Conservation (phyloP, 2,113 vertebrate genomes). For the Bubo blakistoni region DNA sequence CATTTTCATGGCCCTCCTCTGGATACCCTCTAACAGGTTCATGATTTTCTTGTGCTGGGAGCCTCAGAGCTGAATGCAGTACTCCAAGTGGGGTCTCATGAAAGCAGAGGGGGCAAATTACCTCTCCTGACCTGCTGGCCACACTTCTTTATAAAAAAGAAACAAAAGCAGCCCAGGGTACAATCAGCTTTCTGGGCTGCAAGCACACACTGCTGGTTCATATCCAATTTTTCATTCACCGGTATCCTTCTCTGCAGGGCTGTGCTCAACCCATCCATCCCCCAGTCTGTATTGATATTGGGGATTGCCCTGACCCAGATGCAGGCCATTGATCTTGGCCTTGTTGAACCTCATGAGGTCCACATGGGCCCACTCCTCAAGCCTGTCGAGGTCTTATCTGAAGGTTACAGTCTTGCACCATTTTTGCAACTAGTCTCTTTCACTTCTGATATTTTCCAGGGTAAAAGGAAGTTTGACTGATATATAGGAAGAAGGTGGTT, state of each 20-base stretch:
- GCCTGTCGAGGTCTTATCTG: not conserved
- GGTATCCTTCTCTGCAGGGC: not conserved
- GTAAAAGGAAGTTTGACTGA: not conserved
- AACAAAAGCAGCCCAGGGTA: not conserved
- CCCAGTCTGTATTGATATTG: not conserved
- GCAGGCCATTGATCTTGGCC: not conserved
- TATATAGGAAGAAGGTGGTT: not conserved
- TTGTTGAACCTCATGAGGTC: not conserved
- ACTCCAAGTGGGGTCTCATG: not conserved
- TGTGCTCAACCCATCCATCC: not conserved
- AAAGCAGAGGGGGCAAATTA: not conserved
- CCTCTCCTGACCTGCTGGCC: not conserved
- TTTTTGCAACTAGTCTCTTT: not conserved
- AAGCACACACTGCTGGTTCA: not conserved
- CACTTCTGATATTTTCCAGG: not conserved
- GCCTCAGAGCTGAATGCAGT: not conserved
- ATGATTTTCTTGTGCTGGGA: not conserved
- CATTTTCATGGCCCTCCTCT: not conserved
- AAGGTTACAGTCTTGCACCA: not conserved
- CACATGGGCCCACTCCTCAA: not conserved
- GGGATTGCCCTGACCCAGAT: not conserved
- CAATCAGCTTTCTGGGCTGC: not conserved
- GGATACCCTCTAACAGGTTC: not conserved
- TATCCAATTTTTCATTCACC: not conserved
- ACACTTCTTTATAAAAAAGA: not conserved